Base-by-base conservation (phyloP, 2,888 invertebrate genomes). In the Cosmopolites sordidus region DNA sequence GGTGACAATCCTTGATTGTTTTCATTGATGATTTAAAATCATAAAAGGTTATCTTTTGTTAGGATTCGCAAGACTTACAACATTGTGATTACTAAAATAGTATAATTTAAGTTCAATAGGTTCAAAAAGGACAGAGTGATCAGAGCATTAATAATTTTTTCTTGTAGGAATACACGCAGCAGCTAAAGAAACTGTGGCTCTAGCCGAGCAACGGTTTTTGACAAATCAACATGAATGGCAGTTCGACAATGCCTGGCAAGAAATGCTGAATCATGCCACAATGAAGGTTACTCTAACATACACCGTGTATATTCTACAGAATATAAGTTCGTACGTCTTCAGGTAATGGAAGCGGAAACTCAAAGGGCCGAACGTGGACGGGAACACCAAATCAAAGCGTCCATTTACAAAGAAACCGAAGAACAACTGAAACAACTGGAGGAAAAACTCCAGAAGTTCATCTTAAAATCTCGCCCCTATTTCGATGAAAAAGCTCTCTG, bases 181-280 rank as follows among this genome's bases (percentile, higher is more conserved):
- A 1, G 95, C 95, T 0, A 93, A 93, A 73, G 93, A 95, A 77
- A 94, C 93, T 0, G 94, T 95, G 48, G 86, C 89, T 0, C 72
- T 94, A 42, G 95, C 96, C 0, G 95, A 95, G 72, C 86, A 89
- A 71, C 80, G 91, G 58, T 89, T 86, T 66, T 71, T 80, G 67
- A 83, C 82, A 70, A 83, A 87, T 67, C 84, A 86, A 69, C 83
- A 87, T 64, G 87, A 88, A 72, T 86, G 88, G 83, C 89, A 92
- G 73, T 93, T 96, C 73, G 94, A 95, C 76, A 89, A 88, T 76
- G 93, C 94, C 64, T 95, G 95, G 95, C 96, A 96, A 76, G 96
- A 96, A 75, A 92, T 93, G 83, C 82, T 96, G 58, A 96, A 95
- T 77, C 92, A 94, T 79, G 94, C 94, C 58, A 94, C 93, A 55